phyloP scores from a whole-genome alignment of 2,113 vertebrate species.

The Todiramphus chloris region DNA sequence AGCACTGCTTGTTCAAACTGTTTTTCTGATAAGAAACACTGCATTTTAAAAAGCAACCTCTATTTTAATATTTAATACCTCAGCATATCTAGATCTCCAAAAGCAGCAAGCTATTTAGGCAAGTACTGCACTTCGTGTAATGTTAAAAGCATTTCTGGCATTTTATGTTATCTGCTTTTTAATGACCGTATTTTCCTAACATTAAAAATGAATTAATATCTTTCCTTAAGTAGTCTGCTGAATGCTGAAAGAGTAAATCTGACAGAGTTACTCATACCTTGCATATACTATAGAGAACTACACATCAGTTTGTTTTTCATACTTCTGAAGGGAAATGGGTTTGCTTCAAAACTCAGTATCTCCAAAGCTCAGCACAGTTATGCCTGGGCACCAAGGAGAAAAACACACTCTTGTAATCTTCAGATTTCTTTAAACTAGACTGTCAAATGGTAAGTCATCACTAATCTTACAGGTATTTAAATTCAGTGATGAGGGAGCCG shows the following conservation, averaged over 20 bases:
- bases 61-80: constrained; percentile 84
- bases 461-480: neutral
- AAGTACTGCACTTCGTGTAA: constrained; percentile 75
- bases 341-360: constrained; percentile 2
- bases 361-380: neutral
- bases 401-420: neutral
- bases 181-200: constrained; percentile 82
- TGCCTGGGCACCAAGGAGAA: neutral
- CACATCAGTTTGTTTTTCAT: constrained; percentile 28
- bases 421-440: neutral
- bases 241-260: constrained; percentile 68
- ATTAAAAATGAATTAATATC: constrained; percentile 86
- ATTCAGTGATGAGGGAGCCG: neutral
- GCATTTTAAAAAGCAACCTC: constrained; percentile 78
- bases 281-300: constrained; percentile 28
- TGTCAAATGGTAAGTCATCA: neutral
- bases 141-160: constrained; percentile 84
- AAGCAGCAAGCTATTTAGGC: constrained; percentile 79
- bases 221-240: constrained; percentile 77
- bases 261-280: constrained; percentile 70
- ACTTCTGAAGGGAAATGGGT: constrained; percentile 51
- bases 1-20: constrained; percentile 74
- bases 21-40: constrained; percentile 78
- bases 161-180: constrained; percentile 82
- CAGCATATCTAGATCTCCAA: constrained; percentile 76